A percentile compares a stretch with the other conserved stretches of the same genome.
These are phyloP conservation scores for Phania funesta DNA, from an alignment of 2,888 invertebrate genomes.

Conservation along the genomic window DNA sequence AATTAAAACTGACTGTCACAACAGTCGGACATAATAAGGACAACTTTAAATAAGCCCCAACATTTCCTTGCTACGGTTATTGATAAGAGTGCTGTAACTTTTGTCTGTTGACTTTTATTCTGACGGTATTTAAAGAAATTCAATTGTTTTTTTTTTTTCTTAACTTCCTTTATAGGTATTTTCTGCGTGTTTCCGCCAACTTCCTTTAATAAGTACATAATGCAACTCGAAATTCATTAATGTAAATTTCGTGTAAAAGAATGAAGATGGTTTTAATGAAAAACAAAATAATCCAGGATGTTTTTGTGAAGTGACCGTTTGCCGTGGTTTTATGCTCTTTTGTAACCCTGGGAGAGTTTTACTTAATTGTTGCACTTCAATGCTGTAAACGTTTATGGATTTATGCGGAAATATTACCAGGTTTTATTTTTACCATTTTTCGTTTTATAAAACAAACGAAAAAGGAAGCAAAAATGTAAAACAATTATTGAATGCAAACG, in stretches of 20 bases:
- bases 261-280: slow-evolving; percentile 38
- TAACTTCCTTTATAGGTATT: no score
- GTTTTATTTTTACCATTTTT: slow-evolving; percentile 9
- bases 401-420: slow-evolving; percentile 36
- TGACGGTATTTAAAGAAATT: slow-evolving; percentile 12
- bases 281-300: slow-evolving; percentile 1
- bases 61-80: slow-evolving; percentile 6
- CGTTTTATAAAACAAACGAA: not conserved
- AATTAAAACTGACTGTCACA: not conserved
- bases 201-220: slow-evolving; percentile 51
- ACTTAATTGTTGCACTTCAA: slow-evolving; percentile 50
- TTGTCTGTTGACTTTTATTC: not conserved
- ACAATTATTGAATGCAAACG: slow-evolving; percentile 8
- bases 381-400: slow-evolving; percentile 28
- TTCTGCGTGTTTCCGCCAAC: not conserved
- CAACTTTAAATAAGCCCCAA: not conserved
- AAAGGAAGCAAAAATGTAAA: not conserved
- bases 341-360: slow-evolving; percentile 18
- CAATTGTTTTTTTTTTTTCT: slow-evolving; percentile 38
- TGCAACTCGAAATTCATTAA: slow-evolving; percentile 47
- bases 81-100: not conserved
- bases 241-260: slow-evolving; percentile 44
- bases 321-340: slow-evolving; percentile 2
- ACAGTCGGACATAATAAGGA: not conserved
- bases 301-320: slow-evolving; percentile 1